phyloP scores from a whole-genome alignment of 2,888 invertebrate species.

The Pelosia muscerda region DNA sequence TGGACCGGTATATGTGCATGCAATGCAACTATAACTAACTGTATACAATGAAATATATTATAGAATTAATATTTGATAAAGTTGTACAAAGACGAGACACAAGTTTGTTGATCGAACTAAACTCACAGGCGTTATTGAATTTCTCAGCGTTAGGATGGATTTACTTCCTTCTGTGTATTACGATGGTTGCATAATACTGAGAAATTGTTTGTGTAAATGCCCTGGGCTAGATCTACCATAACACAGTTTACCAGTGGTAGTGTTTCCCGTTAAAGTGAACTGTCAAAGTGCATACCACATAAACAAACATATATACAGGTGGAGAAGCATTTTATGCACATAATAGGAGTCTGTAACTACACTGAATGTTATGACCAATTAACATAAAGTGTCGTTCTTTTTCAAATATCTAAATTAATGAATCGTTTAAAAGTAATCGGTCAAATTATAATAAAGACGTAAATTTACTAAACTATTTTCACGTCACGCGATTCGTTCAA shows the following conservation, averaged over 20 bases:
- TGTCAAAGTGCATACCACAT: no score
- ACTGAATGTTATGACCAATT: neutral
- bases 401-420: no score
- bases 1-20: neutral
- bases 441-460: no score
- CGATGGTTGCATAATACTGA: neutral
- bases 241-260: no score
- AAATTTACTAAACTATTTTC: no score
- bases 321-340: no score
- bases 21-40: neutral
- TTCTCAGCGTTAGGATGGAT: neutral
- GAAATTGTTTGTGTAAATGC: neutral
- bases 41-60: neutral
- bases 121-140: neutral
- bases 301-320: no score
- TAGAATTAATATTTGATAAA: neutral
- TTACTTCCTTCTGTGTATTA: neutral
- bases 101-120: neutral
- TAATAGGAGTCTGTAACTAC: neutral
- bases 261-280: no score
- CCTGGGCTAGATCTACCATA: no score
- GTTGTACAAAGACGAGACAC: neutral
- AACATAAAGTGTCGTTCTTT: neutral
- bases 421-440: no score
- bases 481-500: no score